phyloP scores from a whole-genome alignment of 2,888 invertebrate species.

The Epinotia nisella region DNA sequence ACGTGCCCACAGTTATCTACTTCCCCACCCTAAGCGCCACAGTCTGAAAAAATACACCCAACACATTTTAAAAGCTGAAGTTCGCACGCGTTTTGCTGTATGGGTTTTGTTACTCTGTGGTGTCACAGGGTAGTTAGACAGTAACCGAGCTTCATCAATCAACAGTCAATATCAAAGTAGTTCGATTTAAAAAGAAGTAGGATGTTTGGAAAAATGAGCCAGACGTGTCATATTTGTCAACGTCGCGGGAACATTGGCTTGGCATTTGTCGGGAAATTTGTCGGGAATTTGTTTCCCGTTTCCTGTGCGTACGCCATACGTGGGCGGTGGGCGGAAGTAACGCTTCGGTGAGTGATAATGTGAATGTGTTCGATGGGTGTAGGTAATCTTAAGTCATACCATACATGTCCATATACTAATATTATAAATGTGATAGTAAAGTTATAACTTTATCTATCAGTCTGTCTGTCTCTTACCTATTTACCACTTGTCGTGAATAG shows the following conservation, averaged over 20 bases:
- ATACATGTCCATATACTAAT: no score
- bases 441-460: no score
- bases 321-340: slow-evolving; percentile 8
- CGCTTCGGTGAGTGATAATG: background rate
- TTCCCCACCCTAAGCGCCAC: background rate
- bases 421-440: no score
- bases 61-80: background rate
- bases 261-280: slow-evolving; percentile 58
- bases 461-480: no score
- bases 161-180: slow-evolving; percentile 60
- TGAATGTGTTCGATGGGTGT: background rate
- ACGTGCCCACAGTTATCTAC: slow-evolving; percentile 26
- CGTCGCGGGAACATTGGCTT: slow-evolving; percentile 56
- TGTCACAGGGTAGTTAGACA: slow-evolving; percentile 31
- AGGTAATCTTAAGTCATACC: no score
- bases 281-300: slow-evolving; percentile 47
- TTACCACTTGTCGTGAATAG: no score
- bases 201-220: slow-evolving; percentile 47
- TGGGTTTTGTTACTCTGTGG: slow-evolving; percentile 46
- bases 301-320: slow-evolving; percentile 40
- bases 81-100: background rate
- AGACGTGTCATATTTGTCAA: slow-evolving; percentile 64
- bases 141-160: slow-evolving; percentile 58
- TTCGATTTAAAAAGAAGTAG: slow-evolving; percentile 56
- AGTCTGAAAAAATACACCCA: background rate